phyloP scores from a whole-genome alignment of 1,140 invertebrate genomes.

The Temnothorax nylanderi region DNA sequence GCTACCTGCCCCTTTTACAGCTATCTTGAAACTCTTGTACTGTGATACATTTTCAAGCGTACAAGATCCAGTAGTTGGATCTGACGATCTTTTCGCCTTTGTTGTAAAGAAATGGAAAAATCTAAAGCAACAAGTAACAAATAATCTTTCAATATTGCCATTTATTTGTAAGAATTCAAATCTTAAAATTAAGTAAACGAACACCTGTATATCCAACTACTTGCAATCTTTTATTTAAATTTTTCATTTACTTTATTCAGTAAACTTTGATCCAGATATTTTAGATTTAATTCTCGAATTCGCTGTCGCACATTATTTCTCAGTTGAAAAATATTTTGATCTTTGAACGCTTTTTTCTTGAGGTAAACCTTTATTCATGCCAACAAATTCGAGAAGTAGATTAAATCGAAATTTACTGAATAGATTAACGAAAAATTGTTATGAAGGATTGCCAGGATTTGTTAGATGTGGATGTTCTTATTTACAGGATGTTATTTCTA shows the following conservation, averaged over 20 bases:
- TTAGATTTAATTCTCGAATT: background rate
- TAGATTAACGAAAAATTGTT: background rate
- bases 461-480: background rate
- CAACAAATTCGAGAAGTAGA: background rate
- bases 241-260: background rate
- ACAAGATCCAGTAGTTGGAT: background rate
- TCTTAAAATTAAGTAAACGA: background rate
- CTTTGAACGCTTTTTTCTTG: background rate
- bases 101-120: background rate
- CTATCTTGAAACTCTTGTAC: constrained; percentile 29
- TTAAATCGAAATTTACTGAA: background rate
- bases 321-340: background rate
- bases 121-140: background rate
- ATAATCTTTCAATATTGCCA: background rate
- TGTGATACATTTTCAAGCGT: constrained; percentile 40
- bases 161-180: background rate
- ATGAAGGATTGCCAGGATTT: background rate
- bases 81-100: background rate
- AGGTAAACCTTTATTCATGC: background rate
- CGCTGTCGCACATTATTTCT: background rate
- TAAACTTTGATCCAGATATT: background rate
- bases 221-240: background rate
- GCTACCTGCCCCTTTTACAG: constrained; percentile 13
- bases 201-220: background rate
- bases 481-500: background rate